These are phyloP conservation scores for Phalacrocorax aristotelis DNA, from an alignment of 2,113 vertebrate species.

Conservation along the genomic window DNA sequence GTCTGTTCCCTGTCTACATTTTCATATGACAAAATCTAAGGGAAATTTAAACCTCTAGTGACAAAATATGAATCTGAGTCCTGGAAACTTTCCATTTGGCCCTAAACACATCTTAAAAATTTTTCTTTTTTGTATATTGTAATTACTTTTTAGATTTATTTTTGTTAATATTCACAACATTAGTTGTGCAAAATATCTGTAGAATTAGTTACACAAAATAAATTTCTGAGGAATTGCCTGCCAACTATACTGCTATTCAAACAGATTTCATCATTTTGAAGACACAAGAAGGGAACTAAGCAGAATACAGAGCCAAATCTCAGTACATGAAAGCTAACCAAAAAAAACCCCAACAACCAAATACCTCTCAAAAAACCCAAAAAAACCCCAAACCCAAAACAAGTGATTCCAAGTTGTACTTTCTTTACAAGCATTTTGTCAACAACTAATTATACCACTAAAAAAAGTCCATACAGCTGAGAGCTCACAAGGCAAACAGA, in stretches of 20 bases:
- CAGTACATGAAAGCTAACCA: background rate
- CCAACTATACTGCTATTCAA: background rate
- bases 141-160: background rate
- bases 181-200: background rate
- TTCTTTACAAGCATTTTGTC: background rate
- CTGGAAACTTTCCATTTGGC: background rate
- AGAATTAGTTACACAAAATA: background rate
- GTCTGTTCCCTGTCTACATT: background rate
- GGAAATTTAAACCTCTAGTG: background rate
- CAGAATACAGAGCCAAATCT: background rate
- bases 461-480: background rate
- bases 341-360: background rate
- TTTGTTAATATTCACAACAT: background rate
- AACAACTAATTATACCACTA: background rate
- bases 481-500: background rate
- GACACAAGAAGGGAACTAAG: background rate
- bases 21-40: background rate
- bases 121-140: background rate
- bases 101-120: background rate
- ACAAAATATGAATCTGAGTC: background rate
- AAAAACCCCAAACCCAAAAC: background rate
- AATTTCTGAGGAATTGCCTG: background rate
- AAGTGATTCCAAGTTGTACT: background rate
- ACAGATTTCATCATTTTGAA: background rate
- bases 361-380: background rate